phyloP scores from a whole-genome alignment of 37 sponge, comb jelly and placozoan genomes.

The Tethya wilhelma region DNA sequence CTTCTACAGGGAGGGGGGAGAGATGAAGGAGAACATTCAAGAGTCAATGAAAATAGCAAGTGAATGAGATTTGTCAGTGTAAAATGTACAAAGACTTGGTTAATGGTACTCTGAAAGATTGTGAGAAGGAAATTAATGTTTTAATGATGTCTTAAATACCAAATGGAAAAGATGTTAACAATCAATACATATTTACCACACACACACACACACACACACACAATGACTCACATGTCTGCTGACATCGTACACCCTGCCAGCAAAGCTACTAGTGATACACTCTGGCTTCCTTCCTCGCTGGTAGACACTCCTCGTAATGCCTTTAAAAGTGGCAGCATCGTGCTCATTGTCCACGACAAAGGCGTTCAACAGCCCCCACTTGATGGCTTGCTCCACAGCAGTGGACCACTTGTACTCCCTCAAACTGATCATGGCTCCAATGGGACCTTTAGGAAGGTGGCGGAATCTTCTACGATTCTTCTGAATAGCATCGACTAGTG shows the following conservation, averaged over 20 bases:
- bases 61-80: too few relatives aligned
- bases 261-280: not conserved
- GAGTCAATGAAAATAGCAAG: too few relatives aligned
- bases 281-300: not conserved
- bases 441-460: slow-evolving; percentile 66
- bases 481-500: slow-evolving; percentile 44
- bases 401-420: slow-evolving; percentile 78
- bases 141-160: too few relatives aligned
- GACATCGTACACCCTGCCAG: slow-evolving; percentile 45
- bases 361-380: slow-evolving; percentile 17
- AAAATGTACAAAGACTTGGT: too few relatives aligned
- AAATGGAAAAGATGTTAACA: too few relatives aligned
- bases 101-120: too few relatives aligned
- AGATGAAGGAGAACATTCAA: too few relatives aligned
- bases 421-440: slow-evolving; percentile 63
- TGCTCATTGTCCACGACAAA: slow-evolving; percentile 74
- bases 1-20: not conserved
- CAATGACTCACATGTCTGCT: slow-evolving; percentile 41
- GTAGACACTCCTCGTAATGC: not conserved
- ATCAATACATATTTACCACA: too few relatives aligned
- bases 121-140: too few relatives aligned
- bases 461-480: slow-evolving; percentile 31
- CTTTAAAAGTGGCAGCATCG: slow-evolving; percentile 36
- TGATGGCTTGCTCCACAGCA: slow-evolving; percentile 70
- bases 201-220: too few relatives aligned